Percentiles rank a stretch among this genome's conserved stretches.
Evolutionary conservation across 2,113 vertebrate species (phyloP).

Genomic region (Lophius piscatorius): DNA sequence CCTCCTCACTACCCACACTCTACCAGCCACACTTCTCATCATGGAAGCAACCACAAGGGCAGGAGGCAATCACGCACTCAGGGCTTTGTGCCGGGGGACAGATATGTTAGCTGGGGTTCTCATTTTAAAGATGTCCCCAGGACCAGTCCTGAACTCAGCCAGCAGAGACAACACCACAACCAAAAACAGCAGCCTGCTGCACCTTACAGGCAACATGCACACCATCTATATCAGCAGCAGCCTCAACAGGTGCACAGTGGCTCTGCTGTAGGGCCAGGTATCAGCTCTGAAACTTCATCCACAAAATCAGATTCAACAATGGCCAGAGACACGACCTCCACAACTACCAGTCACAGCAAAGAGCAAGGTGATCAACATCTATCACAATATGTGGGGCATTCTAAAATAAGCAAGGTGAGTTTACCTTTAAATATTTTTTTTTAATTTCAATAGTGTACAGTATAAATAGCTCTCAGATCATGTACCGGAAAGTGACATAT

Average conservation of each 20-base stretch:
- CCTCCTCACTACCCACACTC: conserved; percentile 11
- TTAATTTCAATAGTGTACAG: not conserved
- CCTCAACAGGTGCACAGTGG: conserved; percentile 23
- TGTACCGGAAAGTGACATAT: not conserved
- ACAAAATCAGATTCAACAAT: conserved; percentile 68
- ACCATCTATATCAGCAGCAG: conserved; percentile 13
- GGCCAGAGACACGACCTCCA: conserved; percentile 52
- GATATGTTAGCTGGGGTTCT: conserved; percentile 33
- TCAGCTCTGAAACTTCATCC: conserved; percentile 69
- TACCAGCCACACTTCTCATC: conserved; percentile 6
- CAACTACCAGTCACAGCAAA: conserved; percentile 56
- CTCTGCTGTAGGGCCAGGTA: conserved; percentile 26
- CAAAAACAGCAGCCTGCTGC: conserved; percentile 32
- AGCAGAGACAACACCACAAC: conserved; percentile 48
- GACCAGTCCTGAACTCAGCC: conserved; percentile 69
- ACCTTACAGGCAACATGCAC: conserved; percentile 21
- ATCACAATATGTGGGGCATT: conserved; percentile 24
- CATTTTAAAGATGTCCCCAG: conserved; percentile 68
- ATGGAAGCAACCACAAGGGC: conserved; percentile 33
- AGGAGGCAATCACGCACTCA: conserved; percentile 29
- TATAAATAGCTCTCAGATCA: not conserved
- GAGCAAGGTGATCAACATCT: conserved; percentile 55
- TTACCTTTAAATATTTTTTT: not conserved
- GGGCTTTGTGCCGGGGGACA: conserved; percentile 37
- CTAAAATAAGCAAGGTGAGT: conserved; percentile 66